Evolutionary conservation across 2,113 vertebrate genomes (phyloP).

Genomic region (Tragulus kanchil): DNA sequence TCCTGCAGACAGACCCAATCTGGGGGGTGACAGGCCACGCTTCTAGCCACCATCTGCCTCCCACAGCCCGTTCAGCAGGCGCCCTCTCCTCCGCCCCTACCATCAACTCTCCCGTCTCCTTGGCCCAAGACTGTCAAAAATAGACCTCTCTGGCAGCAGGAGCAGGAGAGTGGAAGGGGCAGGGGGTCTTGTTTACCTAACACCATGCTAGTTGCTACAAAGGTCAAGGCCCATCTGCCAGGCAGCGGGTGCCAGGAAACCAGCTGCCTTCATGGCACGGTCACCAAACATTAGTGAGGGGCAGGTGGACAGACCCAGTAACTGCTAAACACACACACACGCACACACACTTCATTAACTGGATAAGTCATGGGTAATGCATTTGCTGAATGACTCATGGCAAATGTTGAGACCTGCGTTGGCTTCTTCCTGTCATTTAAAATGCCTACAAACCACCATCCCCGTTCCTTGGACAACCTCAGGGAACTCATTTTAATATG

Average conservation of each 20-base stretch:
- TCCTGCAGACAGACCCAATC: background rate
- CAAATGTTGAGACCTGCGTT: background rate
- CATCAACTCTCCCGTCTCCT: constrained; percentile 44
- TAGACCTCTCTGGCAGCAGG: constrained; percentile 67
- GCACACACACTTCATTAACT: background rate
- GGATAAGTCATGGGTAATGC: background rate
- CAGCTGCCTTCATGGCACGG: constrained; percentile 67
- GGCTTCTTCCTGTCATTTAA: background rate
- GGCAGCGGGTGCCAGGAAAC: constrained; percentile 77
- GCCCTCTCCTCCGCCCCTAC: background rate
- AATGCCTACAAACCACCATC: background rate
- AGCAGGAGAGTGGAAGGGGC: constrained; percentile 47
- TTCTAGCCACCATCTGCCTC: constrained; percentile 62
- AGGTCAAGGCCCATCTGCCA: constrained; percentile 82
- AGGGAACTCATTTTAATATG: background rate
- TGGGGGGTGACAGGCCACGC: background rate
- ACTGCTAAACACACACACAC: background rate
- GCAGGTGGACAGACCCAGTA: constrained; percentile 67
- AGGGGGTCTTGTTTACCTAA: constrained; percentile 79
- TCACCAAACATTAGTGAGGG: constrained; percentile 60
- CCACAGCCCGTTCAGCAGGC: background rate
- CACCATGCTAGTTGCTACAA: constrained; percentile 72
- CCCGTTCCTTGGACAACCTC: background rate
- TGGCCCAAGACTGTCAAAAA: constrained; percentile 70
- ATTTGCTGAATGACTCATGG: background rate